These are phyloP conservation scores for Teleiodes luculella DNA, from an alignment of 2,888 invertebrate genomes.

Conservation along the genomic window DNA sequence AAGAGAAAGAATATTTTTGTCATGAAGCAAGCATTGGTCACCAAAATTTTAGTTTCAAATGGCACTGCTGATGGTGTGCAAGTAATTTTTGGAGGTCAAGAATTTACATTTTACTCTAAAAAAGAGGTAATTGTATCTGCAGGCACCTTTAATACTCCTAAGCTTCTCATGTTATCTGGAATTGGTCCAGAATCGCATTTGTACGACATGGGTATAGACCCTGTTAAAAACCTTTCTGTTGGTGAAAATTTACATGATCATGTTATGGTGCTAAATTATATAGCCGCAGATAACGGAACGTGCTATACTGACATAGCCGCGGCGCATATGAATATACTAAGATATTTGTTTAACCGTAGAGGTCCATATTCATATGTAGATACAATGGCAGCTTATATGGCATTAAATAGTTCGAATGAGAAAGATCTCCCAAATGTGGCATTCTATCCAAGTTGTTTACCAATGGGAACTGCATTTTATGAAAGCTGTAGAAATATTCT, in stretches of 20 bases:
- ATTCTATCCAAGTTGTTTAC: slow-evolving; percentile 53
- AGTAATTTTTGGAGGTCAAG: slow-evolving; percentile 31
- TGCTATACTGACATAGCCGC: slow-evolving; percentile 33
- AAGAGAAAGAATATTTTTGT: slow-evolving; percentile 41
- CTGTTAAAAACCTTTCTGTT: slow-evolving; percentile 51
- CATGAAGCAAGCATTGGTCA: slow-evolving; percentile 44
- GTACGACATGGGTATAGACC: slow-evolving; percentile 36
- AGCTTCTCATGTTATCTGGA: slow-evolving; percentile 57
- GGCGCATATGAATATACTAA: slow-evolving; percentile 42
- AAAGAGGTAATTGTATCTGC: slow-evolving; percentile 58
- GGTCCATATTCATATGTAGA: slow-evolving; percentile 44
- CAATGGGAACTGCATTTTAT: slow-evolving; percentile 34
- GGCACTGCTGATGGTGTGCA: slow-evolving; percentile 44
- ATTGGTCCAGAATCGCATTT: slow-evolving; percentile 52
- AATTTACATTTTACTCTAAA: slow-evolving; percentile 38
- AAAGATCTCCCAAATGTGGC: slow-evolving; percentile 53
- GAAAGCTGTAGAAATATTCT: slow-evolving; percentile 36
- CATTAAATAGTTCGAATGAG: slow-evolving; percentile 28
- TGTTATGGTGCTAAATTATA: slow-evolving; percentile 48
- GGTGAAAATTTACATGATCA: slow-evolving; percentile 63
- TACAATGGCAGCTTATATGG: slow-evolving; percentile 50
- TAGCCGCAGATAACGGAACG: slow-evolving; percentile 50
- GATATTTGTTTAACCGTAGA: slow-evolving; percentile 49
- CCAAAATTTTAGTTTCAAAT: slow-evolving; percentile 48
- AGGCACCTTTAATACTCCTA: slow-evolving; percentile 62